Percentiles rank a stretch among this genome's conserved stretches.
phyloP scores from a whole-genome alignment of 2,113 vertebrate species.

The Festucalex cinctus region DNA sequence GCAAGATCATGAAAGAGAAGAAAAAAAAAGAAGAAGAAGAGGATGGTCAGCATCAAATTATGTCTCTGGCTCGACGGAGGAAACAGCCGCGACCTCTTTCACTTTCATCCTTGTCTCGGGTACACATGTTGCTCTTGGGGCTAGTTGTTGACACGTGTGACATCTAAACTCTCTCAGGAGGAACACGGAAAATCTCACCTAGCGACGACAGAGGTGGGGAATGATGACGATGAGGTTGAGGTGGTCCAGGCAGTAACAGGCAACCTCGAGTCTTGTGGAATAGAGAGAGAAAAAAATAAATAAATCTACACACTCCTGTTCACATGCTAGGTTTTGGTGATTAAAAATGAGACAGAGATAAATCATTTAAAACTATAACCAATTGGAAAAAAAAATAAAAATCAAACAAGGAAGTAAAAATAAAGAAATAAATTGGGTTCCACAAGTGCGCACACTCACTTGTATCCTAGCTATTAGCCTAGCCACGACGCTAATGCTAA shows the following conservation, averaged over 20 bases:
- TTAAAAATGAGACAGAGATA: too few relatives aligned
- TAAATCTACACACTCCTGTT: background rate
- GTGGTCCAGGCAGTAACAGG: background rate
- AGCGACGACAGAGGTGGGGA: background rate
- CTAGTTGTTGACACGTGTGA: conserved; percentile 48
- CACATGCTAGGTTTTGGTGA: background rate
- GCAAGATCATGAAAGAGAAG: background rate
- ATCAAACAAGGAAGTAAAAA: too few relatives aligned
- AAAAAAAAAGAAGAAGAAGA: background rate
- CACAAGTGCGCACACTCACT: too few relatives aligned
- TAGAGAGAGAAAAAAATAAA: too few relatives aligned
- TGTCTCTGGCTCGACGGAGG: background rate
- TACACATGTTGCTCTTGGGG: conserved; percentile 30
- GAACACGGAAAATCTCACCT: conserved; percentile 29
- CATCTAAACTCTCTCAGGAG: conserved; percentile 38
- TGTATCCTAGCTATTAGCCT: too few relatives aligned
- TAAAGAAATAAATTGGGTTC: too few relatives aligned
- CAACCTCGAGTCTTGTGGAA: background rate
- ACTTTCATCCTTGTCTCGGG: conserved; percentile 35
- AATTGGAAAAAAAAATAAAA: too few relatives aligned
- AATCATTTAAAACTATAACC: too few relatives aligned
- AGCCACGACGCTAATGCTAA: too few relatives aligned
- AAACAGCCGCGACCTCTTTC: background rate
- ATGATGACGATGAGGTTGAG: too few relatives aligned
- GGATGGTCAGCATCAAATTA: conserved; percentile 6